A percentile compares a stretch with the other conserved stretches of the same genome.
phyloP scores from a whole-genome alignment of 2,888 invertebrate species.

The Cantharis rustica region DNA sequence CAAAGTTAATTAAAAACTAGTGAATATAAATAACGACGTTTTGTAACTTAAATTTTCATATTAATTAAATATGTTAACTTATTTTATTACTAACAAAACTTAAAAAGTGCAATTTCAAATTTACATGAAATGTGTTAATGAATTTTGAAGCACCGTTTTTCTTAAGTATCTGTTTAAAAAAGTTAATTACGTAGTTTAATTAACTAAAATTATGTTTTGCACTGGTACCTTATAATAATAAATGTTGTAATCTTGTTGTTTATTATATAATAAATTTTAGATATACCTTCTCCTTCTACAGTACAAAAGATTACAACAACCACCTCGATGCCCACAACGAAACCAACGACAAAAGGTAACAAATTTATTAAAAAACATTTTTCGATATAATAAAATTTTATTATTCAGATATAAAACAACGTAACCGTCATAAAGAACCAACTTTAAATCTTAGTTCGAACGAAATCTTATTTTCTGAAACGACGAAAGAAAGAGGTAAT shows the following conservation, averaged over 20 bases:
- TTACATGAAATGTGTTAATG: background rate
- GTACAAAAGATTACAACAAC: constrained; percentile 41
- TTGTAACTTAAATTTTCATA: background rate
- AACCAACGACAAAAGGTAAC: constrained; percentile 42
- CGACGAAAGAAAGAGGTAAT: constrained; percentile 49
- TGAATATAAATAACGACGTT: background rate
- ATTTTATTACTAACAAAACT: background rate
- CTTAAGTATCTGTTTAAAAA: background rate
- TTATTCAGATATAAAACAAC: constrained; percentile 43
- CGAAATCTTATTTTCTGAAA: constrained; percentile 48
- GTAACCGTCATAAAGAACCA: constrained; percentile 43
- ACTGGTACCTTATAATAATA: background rate
- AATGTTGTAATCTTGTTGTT: background rate
- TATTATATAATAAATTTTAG: constrained; percentile 34
- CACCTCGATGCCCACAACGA: constrained; percentile 36
- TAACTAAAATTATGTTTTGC: background rate
- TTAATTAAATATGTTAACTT: background rate
- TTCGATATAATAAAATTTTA: background rate
- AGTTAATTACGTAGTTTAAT: background rate
- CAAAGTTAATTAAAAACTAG: background rate
- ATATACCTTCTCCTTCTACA: constrained; percentile 50
- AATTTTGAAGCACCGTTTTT: background rate
- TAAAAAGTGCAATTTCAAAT: background rate
- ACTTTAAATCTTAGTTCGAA: constrained; percentile 43
- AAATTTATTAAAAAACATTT: background rate